A percentile compares a stretch with the other conserved stretches of the same genome.
These are phyloP conservation scores for Dallia pectoralis DNA, from an alignment of 2,797 vertebrate genomes.

Conservation along the genomic window DNA sequence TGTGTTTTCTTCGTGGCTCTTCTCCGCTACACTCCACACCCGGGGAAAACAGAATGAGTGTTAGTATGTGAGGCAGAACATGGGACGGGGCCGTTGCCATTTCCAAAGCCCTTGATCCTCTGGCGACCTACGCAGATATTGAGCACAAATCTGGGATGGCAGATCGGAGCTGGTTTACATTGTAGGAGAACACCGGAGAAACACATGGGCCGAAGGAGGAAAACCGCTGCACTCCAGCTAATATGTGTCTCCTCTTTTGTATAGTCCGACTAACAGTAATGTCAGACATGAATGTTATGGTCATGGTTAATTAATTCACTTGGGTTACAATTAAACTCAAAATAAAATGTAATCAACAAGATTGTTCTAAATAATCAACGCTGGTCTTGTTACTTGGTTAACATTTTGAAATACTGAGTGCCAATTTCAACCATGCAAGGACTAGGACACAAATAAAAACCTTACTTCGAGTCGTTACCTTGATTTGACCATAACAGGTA, in stretches of 20 bases:
- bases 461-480: not conserved
- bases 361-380: not conserved
- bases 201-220: not conserved
- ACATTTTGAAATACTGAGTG: not conserved
- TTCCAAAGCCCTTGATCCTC: slow-evolving; percentile 35
- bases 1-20: slow-evolving; percentile 15
- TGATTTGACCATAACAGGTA: not conserved
- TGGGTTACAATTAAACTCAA: too few relatives aligned
- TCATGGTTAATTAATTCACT: not conserved
- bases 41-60: slow-evolving; percentile 28
- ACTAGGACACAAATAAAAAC: not conserved
- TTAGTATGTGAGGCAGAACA: slow-evolving; percentile 48
- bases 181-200: slow-evolving; percentile 9
- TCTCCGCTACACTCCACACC: slow-evolving; percentile 29
- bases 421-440: not conserved
- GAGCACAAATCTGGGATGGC: slow-evolving; percentile 26
- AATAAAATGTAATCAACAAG: too few relatives aligned
- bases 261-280: slow-evolving; percentile 6
- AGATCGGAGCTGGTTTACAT: slow-evolving; percentile 16
- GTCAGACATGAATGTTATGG: not conserved
- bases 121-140: slow-evolving; percentile 29
- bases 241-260: not conserved
- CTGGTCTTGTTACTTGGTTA: not conserved
- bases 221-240: not conserved
- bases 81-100: slow-evolving; percentile 37